Conservation (phyloP, 2,113 vertebrate genomes). For the Pelecanoides urinatrix region DNA sequence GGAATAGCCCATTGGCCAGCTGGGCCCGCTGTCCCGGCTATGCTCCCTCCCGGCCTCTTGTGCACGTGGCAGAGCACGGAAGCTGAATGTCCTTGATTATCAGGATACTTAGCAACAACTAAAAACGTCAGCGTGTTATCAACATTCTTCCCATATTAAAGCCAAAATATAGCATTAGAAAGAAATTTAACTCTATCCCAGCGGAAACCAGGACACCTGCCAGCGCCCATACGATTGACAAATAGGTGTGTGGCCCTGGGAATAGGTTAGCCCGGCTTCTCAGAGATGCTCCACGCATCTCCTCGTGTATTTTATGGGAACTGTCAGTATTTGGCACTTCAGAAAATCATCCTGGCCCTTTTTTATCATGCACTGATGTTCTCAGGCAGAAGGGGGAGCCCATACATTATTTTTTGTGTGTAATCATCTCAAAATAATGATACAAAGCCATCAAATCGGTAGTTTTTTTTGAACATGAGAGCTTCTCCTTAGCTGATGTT, state of each 20-base stretch:
- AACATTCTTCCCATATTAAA: too few species aligned
- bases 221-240: neutral
- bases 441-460: neutral
- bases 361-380: neutral
- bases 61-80: too few species aligned
- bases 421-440: neutral
- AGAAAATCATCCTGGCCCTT: neutral
- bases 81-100: too few species aligned
- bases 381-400: constrained; percentile 58
- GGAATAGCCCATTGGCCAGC: too few species aligned
- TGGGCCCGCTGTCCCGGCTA: too few species aligned
- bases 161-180: too few species aligned
- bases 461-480: neutral
- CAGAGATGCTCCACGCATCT: neutral
- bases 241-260: neutral
- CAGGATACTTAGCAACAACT: too few species aligned
- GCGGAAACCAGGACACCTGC: too few species aligned
- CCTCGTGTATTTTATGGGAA: neutral
- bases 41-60: too few species aligned
- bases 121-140: too few species aligned
- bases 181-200: too few species aligned
- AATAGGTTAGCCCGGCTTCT: neutral
- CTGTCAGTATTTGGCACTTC: too few species aligned
- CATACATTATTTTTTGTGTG: neutral
- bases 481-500: neutral